A percentile compares a stretch with the other conserved stretches of the same genome.
These are phyloP conservation scores for Phalloptychus januarius DNA, from an alignment of 2,797 vertebrate species.

Conservation along the genomic window DNA sequence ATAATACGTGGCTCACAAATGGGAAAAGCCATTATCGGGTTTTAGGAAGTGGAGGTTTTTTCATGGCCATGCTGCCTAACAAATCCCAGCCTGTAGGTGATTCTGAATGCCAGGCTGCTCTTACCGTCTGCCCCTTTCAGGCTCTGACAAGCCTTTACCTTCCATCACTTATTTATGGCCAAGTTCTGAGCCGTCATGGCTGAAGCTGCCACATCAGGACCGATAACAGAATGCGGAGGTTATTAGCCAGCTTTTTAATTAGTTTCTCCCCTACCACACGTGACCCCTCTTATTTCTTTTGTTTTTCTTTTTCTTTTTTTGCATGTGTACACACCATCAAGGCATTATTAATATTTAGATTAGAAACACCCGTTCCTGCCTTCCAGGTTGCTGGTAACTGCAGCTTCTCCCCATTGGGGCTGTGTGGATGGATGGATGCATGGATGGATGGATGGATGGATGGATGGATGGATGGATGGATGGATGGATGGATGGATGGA, in stretches of 20 bases:
- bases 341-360: slow-evolving; percentile 80
- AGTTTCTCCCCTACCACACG: slow-evolving; percentile 54
- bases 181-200: slow-evolving; percentile 31
- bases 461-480: no score
- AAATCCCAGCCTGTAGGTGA: slow-evolving; percentile 55
- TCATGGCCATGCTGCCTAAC: slow-evolving; percentile 47
- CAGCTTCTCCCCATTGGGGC: slow-evolving; percentile 26
- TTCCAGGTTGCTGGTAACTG: slow-evolving; percentile 63
- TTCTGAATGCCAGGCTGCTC: slow-evolving; percentile 52
- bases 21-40: slow-evolving; percentile 61
- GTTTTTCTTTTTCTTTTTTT: slow-evolving; percentile 3
- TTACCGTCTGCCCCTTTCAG: slow-evolving; percentile 43
- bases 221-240: slow-evolving; percentile 60
- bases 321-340: slow-evolving; percentile 23
- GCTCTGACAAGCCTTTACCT: slow-evolving; percentile 31
- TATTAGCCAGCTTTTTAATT: slow-evolving; percentile 74
- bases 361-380: slow-evolving; percentile 54
- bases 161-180: slow-evolving; percentile 23
- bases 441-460: no score
- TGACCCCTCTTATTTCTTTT: not conserved
- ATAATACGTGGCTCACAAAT: slow-evolving; percentile 64
- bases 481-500: no score
- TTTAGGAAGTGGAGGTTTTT: slow-evolving; percentile 53
- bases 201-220: slow-evolving; percentile 42
- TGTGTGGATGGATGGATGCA: slow-evolving; percentile 24